Base-by-base conservation (phyloP, 2,888 invertebrate genomes). In the Lathronympha strigana region DNA sequence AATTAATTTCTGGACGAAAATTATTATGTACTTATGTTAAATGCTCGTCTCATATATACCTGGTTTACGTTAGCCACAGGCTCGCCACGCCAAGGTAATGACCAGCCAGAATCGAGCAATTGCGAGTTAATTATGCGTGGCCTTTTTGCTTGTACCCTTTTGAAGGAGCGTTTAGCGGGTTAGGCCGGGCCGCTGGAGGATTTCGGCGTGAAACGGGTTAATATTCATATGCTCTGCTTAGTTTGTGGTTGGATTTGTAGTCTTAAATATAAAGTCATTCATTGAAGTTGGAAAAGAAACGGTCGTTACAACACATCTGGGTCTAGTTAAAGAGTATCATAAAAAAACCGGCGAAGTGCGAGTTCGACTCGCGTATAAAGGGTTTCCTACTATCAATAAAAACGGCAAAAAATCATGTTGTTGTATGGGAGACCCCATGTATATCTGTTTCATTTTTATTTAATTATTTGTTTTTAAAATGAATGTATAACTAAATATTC, bases 41-140 rank as follows among this genome's bases (percentile, higher is more conserved):
- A n/a, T n/a, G n/a, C 9, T 8, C 8, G 6, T 8, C 9, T 4
- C 9, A 33, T 47, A 23, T 23, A 5, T 23, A 23, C 5, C 23
- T 47, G 45, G 45, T 47, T n/a, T 23, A 23, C 13, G 6, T n/a
- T 3, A 47, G 1, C 23, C 3, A 23, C n/a, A 25, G 1, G 13
- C 47, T 47, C 47, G 43, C 4, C 23, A 47, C 5, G 47, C 23
- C 1, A n/a, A n/a, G 6, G 9, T 1, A 2, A 47, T 8, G 5
- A 0, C 11, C n/a, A 21, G 13, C 72, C 78, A 76, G 81, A 84
- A 84, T 83, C 81, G 82, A 79, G 74, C 84, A 77, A 81, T 83
- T 78, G 81, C 74, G 75, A 78, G 83, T 83, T 86, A 86, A 86
- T 86, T 85, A 83, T 81, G 77, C 73, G 71, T 70, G 71, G 23